A percentile compares a stretch with the other conserved stretches of the same genome.
Conservation (phyloP, 2,888 invertebrate species). For the Lycia hirtaria region DNA sequence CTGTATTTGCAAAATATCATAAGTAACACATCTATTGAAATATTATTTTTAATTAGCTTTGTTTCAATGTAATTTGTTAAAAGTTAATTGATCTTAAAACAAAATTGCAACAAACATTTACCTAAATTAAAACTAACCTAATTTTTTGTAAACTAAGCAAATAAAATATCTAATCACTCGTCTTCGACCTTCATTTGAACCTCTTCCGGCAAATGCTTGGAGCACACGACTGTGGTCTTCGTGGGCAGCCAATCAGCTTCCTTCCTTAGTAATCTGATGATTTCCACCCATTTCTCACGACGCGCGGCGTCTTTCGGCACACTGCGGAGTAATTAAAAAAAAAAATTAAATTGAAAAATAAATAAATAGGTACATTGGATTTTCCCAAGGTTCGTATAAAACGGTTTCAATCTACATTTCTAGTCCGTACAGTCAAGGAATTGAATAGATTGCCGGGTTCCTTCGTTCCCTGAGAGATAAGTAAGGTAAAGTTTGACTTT, state of each 20-base stretch:
- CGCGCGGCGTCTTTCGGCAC: constrained; percentile 10
- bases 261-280: not conserved
- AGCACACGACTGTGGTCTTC: constrained; percentile 7
- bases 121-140: too few relatives aligned
- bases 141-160: too few relatives aligned
- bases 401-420: not conserved
- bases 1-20: too few relatives aligned
- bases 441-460: too few relatives aligned
- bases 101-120: too few relatives aligned
- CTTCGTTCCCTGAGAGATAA: too few relatives aligned
- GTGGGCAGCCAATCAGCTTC: constrained; percentile 9
- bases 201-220: constrained; percentile 7
- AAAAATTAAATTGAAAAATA: not conserved
- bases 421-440: not conserved
- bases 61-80: too few relatives aligned
- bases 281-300: constrained; percentile 2
- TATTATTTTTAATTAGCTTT: too few relatives aligned
- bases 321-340: not conserved
- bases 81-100: too few relatives aligned
- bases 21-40: too few relatives aligned
- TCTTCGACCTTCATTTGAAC: not conserved
- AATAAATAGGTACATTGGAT: not conserved
- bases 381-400: too few relatives aligned
- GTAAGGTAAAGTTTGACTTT: too few relatives aligned
- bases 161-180: not conserved